Conservation (phyloP, 37 sponge, comb jelly and placozoan species). For the Cliona cf. orientalis region DNA sequence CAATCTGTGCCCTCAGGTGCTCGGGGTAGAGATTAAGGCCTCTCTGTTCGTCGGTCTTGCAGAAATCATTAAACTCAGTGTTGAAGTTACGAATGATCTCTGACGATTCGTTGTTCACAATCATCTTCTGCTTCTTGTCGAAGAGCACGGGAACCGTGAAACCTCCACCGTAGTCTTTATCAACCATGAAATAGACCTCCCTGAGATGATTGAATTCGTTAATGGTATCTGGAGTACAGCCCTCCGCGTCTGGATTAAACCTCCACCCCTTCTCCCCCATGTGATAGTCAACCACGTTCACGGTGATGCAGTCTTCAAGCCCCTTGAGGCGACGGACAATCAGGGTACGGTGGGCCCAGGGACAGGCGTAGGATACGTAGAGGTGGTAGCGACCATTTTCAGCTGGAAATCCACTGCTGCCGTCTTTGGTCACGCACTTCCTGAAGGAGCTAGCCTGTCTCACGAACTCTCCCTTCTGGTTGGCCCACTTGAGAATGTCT, state of each 20-base stretch:
- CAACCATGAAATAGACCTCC: constrained; percentile 69
- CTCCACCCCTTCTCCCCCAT: constrained; percentile 75
- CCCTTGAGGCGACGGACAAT: constrained; percentile 79
- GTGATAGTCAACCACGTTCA: constrained; percentile 73
- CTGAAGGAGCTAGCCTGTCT: constrained; percentile 59
- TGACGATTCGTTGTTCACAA: constrained; percentile 83
- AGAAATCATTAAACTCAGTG: constrained; percentile 83
- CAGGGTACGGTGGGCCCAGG: constrained; percentile 88
- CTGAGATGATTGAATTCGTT: constrained; percentile 63
- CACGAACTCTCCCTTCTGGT: constrained; percentile 72
- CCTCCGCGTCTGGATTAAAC: constrained; percentile 55
- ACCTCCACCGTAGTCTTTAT: constrained; percentile 59
- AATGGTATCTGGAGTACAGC: constrained; percentile 69
- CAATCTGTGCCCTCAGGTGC: constrained; percentile 72
- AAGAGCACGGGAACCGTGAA: constrained; percentile 84
- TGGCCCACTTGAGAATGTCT: no score
- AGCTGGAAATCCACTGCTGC: constrained; percentile 56
- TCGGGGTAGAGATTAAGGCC: constrained; percentile 78
- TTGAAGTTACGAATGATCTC: constrained; percentile 89
- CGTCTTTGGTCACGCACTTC: constrained; percentile 52
- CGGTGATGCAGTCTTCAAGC: constrained; percentile 63
- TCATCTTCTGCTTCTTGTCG: constrained; percentile 71
- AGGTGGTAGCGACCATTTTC: constrained; percentile 84
- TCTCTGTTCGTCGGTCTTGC: constrained; percentile 50
- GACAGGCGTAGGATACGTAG: constrained; percentile 89